A percentile compares a stretch with the other conserved stretches of the same genome.
These are phyloP conservation scores for Ceramica pisi DNA, from an alignment of 2,888 invertebrate genomes.

Conservation along the genomic window DNA sequence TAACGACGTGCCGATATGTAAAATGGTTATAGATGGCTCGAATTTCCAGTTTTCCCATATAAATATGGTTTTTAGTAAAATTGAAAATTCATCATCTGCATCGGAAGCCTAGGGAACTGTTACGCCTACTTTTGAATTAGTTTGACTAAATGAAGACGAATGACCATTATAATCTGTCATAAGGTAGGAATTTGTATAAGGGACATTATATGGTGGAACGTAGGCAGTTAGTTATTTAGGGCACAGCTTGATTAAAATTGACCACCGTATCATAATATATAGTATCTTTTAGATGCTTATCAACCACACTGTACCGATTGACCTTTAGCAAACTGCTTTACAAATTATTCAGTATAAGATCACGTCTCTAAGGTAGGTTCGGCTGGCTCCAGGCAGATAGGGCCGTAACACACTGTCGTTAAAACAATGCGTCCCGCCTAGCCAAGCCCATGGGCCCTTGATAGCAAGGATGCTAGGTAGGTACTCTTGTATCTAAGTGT, in stretches of 20 bases:
- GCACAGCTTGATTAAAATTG: background rate
- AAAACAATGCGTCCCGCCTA: slow-evolving; percentile 9
- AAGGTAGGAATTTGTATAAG: background rate
- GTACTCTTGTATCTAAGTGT: slow-evolving; percentile 24
- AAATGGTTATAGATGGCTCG: slow-evolving; percentile 23
- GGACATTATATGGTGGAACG: slow-evolving; percentile 1
- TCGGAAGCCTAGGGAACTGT: slow-evolving; percentile 38
- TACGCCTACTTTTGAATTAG: slow-evolving; percentile 55
- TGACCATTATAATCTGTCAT: slow-evolving; percentile 8
- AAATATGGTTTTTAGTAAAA: slow-evolving; percentile 25
- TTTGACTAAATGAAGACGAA: slow-evolving; percentile 28
- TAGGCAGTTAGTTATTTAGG: slow-evolving; percentile 21
- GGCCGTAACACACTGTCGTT: slow-evolving; percentile 15
- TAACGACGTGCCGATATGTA: slow-evolving; percentile 23
- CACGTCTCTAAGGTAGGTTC: background rate
- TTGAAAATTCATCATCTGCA: slow-evolving; percentile 42
- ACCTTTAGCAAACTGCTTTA: background rate
- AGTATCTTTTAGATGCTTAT: background rate
- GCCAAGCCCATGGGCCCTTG: slow-evolving; percentile 22
- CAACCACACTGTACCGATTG: background rate
- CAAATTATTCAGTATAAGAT: slow-evolving; percentile 12
- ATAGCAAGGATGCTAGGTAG: slow-evolving; percentile 36
- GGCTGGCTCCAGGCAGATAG: background rate
- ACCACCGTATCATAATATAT: background rate
- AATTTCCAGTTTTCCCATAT: slow-evolving; percentile 38